These are phyloP conservation scores for Tuta absoluta DNA, from an alignment of 2,888 invertebrate genomes.

Conservation along the genomic window DNA sequence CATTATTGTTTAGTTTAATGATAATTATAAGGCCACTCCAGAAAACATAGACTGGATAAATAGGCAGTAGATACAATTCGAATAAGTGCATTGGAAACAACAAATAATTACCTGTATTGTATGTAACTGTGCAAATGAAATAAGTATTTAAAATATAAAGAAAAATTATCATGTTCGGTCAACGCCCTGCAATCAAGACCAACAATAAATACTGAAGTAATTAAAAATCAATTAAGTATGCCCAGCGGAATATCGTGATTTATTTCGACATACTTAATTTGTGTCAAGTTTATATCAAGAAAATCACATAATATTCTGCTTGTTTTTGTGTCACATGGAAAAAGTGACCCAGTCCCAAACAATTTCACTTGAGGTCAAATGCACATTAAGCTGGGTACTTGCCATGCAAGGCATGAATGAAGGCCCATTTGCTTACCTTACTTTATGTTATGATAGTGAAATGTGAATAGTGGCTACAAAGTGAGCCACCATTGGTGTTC, in stretches of 20 bases:
- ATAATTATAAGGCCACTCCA: too few species aligned
- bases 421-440: constrained; percentile 38
- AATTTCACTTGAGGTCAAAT: constrained; percentile 13
- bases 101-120: neutral
- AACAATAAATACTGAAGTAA: neutral
- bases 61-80: too few species aligned
- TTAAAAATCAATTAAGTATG: neutral
- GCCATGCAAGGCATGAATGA: constrained; percentile 42
- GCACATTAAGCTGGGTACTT: neutral
- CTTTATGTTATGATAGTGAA: constrained; percentile 17
- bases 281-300: neutral
- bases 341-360: neutral
- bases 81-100: neutral
- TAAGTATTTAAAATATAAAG: too few species aligned
- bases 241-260: neutral
- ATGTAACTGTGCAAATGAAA: neutral
- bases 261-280: neutral
- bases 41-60: too few species aligned
- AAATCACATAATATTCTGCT: neutral
- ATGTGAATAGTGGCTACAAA: constrained; percentile 2
- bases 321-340: neutral
- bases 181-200: neutral
- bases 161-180: constrained; percentile 1
- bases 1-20: too few species aligned
- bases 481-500: constrained; percentile 4